Percentiles rank a stretch among this genome's conserved stretches.
Evolutionary conservation across 2,797 vertebrate genomes (phyloP).

Genomic region (Sphenodon punctatus): DNA sequence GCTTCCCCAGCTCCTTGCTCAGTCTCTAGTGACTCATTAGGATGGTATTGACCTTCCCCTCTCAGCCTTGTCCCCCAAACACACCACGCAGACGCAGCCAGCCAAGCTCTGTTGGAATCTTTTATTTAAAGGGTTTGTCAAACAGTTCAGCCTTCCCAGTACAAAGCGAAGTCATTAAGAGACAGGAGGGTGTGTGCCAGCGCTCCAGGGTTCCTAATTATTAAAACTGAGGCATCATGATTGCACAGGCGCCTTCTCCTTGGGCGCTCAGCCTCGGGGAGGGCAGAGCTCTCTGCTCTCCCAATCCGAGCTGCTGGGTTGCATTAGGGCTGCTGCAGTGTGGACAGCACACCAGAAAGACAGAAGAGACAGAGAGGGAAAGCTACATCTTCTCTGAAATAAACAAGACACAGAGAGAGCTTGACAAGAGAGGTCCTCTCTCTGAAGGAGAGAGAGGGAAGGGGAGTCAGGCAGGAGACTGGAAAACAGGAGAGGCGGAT

Average conservation of each 20-base stretch:
- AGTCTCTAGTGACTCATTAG: neutral
- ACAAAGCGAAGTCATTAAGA: slow-evolving; percentile 1
- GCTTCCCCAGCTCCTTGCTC: neutral
- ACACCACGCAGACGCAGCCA: slow-evolving; percentile 65
- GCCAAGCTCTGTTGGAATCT: slow-evolving; percentile 61
- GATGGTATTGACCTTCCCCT: neutral
- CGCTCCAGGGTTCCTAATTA: slow-evolving; percentile 15
- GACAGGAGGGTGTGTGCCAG: neutral
- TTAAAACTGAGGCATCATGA: slow-evolving; percentile 21
- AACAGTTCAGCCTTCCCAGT: slow-evolving; percentile 8
- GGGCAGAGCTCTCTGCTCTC: too few relatives aligned
- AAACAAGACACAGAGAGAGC: slow-evolving; percentile 62
- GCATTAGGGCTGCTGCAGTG: slow-evolving; percentile 1
- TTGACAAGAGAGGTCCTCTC: slow-evolving; percentile 51
- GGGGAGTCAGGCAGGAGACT: slow-evolving; percentile 56
- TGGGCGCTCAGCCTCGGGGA: neutral
- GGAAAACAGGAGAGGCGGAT: slow-evolving; percentile 29
- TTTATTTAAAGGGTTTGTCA: slow-evolving; percentile 66
- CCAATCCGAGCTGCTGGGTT: slow-evolving; percentile 7
- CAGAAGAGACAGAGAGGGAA: slow-evolving; percentile 42
- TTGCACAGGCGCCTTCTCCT: slow-evolving; percentile 33
- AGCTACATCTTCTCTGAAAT: slow-evolving; percentile 12
- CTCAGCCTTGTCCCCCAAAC: neutral
- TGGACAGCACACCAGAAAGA: slow-evolving; percentile 80
- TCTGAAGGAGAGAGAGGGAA: slow-evolving; percentile 61